Evolutionary conservation across 2,797 vertebrate genomes (phyloP), one percentile per base, ranked within the genome.

Genomic region (Sphenopsis melanotis): DNA sequence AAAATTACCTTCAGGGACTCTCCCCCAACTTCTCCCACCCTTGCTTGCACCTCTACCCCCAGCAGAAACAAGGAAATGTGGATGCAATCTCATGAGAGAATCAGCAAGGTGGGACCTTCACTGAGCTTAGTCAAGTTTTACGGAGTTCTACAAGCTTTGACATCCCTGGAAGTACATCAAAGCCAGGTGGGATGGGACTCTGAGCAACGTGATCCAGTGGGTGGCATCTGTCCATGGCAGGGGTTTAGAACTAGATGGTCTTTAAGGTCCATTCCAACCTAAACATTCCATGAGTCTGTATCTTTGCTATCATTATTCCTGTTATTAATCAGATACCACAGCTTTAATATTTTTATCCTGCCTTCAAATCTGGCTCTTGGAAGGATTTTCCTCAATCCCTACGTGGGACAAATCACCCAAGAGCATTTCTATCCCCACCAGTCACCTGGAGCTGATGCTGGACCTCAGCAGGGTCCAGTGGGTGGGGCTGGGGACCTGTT

Each of bases 401-500:
- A 18, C 11, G 11, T 1, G 20, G 44, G 47, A 37, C 13, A 12
- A 68, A 16, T 41, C 7, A 4, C 6, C 10, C 39, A 30, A 64
- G 8, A n/a, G 11, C 2, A 8, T 21, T 74, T 65, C 10, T 7
- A 9, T 10, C 4, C 9, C 14, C 23, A 19, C 6, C 6, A 37
- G 27, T 30, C 15, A 2, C 57, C 57, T 27, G 15, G 8, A 56
- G n/a, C 4, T 3, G 83, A 64, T 20, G 22, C 36, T 46, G 44
- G 29, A 76, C 26, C 4, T 37, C 39, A 85, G 22, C 0, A 0
- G 10, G 34, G 14, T 42, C 8, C 1, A 41, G n/a, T 2, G 0
- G 27, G 29, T 3, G n/a, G 29, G 1, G 0, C 0, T 55, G 34
- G 20, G 53, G 50, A 75, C 4, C 12, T 11, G n/a, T 34, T 11